These are phyloP conservation scores for Littorina saxatilis DNA, from an alignment of 1,140 invertebrate species.

Conservation along the genomic window DNA sequence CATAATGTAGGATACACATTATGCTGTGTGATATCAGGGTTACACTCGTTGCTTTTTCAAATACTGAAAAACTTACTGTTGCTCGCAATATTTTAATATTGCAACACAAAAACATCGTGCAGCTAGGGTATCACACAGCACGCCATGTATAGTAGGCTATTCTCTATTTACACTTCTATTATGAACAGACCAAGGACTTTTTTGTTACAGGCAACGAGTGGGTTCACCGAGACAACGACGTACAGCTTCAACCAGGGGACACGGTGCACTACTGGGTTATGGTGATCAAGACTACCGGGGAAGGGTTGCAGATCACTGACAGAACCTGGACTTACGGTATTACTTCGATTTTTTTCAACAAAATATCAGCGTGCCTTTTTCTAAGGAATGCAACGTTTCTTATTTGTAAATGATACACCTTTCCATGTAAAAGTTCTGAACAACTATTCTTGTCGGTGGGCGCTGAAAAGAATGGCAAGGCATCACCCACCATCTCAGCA, in stretches of 20 bases:
- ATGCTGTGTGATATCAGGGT: no score
- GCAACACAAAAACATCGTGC: neutral
- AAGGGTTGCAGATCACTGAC: slow-evolving; percentile 13
- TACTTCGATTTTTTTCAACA: no score
- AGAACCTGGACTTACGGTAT: slow-evolving; percentile 30
- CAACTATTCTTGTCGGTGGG: no score
- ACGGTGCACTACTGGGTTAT: slow-evolving; percentile 52
- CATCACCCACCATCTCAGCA: no score
- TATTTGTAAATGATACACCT: no score
- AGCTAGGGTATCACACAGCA: neutral
- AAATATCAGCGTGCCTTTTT: no score
- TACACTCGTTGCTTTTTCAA: no score
- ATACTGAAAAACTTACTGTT: neutral
- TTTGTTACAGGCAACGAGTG: slow-evolving; percentile 44
- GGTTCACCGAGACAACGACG: slow-evolving; percentile 28
- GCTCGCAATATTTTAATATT: neutral
- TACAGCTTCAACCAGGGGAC: slow-evolving; percentile 42
- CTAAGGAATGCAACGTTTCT: no score
- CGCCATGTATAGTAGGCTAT: neutral
- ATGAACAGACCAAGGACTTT: no score
- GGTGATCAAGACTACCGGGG: neutral
- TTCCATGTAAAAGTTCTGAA: no score
- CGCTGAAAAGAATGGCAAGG: no score
- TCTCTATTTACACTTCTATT: neutral
- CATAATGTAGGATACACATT: neutral